These are phyloP conservation scores for Rhagologus leucostigma DNA, from an alignment of 2,113 vertebrate genomes.

Conservation along the genomic window DNA sequence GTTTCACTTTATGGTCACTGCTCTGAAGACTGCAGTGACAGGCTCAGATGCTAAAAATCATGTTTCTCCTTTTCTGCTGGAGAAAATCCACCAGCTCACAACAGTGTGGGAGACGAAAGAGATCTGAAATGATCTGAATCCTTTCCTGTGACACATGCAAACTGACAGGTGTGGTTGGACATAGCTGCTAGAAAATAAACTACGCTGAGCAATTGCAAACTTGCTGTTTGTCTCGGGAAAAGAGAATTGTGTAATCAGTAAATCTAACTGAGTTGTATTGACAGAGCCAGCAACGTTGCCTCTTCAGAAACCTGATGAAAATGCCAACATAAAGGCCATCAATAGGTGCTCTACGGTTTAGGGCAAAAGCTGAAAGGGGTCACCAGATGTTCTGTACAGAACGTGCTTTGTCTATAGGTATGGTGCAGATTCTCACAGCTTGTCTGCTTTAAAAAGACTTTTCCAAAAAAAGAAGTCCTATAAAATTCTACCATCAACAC, in stretches of 20 bases:
- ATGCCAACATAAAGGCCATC: neutral
- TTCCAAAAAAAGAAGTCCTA: neutral
- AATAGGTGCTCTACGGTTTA: neutral
- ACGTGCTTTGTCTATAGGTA: neutral
- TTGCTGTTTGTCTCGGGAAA: neutral
- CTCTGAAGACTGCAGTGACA: neutral
- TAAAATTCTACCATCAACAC: neutral
- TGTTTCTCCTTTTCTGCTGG: neutral
- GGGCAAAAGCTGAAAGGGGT: neutral
- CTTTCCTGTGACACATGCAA: neutral
- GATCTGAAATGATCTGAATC: neutral
- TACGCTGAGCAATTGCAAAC: neutral
- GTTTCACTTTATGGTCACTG: neutral
- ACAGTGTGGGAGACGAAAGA: neutral
- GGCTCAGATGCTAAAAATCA: neutral
- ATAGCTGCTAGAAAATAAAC: neutral
- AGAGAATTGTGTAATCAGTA: slow-evolving; percentile 3
- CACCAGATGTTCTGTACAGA: neutral
- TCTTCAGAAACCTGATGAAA: slow-evolving; percentile 21
- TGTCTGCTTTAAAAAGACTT: neutral
- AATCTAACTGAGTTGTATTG: neutral
- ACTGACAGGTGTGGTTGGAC: neutral
- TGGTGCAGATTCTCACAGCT: neutral
- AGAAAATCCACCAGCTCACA: neutral
- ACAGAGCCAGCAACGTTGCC: neutral